phyloP scores from a whole-genome alignment of 92 coral and sea anemone species.

The Pocillopora grandis region DNA sequence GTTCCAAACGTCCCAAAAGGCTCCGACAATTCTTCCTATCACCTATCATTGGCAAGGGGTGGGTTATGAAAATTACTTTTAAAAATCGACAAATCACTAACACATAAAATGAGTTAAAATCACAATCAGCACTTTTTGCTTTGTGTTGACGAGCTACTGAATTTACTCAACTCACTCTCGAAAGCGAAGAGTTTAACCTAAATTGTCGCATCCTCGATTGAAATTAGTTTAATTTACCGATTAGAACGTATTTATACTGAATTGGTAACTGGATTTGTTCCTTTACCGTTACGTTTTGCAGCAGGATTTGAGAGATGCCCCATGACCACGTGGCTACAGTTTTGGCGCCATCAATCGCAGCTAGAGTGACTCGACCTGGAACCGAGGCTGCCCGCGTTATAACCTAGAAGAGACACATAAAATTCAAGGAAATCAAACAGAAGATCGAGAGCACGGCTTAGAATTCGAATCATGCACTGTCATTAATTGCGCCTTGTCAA shows the following conservation, averaged over 20 bases:
- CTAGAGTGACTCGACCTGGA: constrained; percentile 11
- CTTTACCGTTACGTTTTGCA: constrained; percentile 23
- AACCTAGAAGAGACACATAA: neutral
- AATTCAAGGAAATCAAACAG: neutral
- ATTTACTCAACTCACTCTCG: too few relatives aligned
- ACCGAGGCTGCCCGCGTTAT: constrained; percentile 12
- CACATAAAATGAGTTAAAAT: too few relatives aligned
- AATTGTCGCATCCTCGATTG: too few relatives aligned
- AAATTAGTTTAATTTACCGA: neutral
- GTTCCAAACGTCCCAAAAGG: neutral
- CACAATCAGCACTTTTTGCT: too few relatives aligned
- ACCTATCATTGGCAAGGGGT: constrained; percentile 4
- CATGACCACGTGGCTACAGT: constrained; percentile 23
- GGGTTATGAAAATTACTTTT: too few relatives aligned
- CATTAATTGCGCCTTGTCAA: too few relatives aligned
- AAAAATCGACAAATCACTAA: too few relatives aligned
- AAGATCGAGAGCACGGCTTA: too few relatives aligned
- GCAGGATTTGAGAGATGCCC: constrained; percentile 8
- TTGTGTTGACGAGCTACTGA: too few relatives aligned
- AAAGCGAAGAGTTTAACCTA: too few relatives aligned
- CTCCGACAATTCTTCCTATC: constrained; percentile 5
- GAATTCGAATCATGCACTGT: too few relatives aligned
- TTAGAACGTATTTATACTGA: neutral
- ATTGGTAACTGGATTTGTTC: neutral
- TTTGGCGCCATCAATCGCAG: constrained; percentile 22